Base-by-base conservation (phyloP, 1,140 invertebrate species). In the Drosophila malerkotliana region DNA sequence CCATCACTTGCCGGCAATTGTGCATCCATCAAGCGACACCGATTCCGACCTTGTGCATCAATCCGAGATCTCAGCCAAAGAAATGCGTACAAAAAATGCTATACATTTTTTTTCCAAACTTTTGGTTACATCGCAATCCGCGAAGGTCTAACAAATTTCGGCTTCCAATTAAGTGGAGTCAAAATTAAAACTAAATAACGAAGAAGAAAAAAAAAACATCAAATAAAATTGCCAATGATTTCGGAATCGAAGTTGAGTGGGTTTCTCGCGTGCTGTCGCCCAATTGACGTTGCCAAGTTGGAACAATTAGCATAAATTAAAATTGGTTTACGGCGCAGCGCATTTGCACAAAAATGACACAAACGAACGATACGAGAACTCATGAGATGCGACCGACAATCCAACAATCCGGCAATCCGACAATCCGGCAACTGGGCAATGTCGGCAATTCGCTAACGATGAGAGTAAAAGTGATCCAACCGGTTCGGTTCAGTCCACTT, bases 261-360 rank as follows among this genome's bases (percentile, higher is more conserved):
- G 73, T 58, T 81, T 74, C 68, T 85, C 62, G 73, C 82, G 64
- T 81, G 75, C 67, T 87, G 64, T 73, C 60, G 48, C 54, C 79
- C 74, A 82, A 83, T 82, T 78, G 79, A 77, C 75, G 73, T 71
- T 71, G 67, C 64, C 76, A 78, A 52, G 64, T 77, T 64, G 60
- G 60, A 63, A 63, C 84, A 88, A 88, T 88, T 88, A 88, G 79
- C 83, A 88, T 88, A 88, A 88, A 88, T 88, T 88, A 88, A 88
- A 83, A 73, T 88, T 88, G 79, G 76, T 89, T 83, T 88, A 88
- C 84, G 79, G 76, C 76, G 28, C 41, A 66, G 44, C 15, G 18
- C 44, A 47, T 47, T 47, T 47, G 44, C 18, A 21, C 44, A 9
- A 28, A 28, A 28, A 18, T 21, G 15, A 47, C 15, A 47, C 26